Conservation (phyloP, 2,888 invertebrate genomes). For the Thysanoteuthis rhombus region DNA sequence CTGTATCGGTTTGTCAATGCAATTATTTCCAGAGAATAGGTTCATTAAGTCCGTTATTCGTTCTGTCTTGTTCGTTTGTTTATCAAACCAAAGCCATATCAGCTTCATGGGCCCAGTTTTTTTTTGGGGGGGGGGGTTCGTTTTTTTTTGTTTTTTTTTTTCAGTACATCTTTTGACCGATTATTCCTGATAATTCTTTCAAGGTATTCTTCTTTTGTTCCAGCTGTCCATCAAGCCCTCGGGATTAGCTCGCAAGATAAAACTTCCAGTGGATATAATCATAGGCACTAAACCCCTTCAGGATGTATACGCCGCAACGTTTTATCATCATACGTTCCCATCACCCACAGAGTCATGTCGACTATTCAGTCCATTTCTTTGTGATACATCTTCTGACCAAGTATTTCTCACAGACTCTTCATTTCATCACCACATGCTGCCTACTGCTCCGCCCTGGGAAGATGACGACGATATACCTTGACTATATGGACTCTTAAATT, state of each 20-base stretch:
- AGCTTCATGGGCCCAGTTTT: too few relatives aligned
- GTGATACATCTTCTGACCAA: conserved; percentile 52
- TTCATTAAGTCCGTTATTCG: too few relatives aligned
- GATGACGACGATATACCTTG: conserved; percentile 63
- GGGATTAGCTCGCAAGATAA: conserved; percentile 59
- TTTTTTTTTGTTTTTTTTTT: too few relatives aligned
- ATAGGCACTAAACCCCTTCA: conserved; percentile 58
- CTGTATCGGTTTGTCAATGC: too few relatives aligned
- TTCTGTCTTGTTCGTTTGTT: too few relatives aligned
- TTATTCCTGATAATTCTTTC: background rate
- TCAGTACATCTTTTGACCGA: too few relatives aligned
- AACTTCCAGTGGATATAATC: conserved; percentile 58
- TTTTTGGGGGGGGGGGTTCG: too few relatives aligned
- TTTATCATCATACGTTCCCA: conserved; percentile 58
- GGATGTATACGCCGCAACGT: conserved; percentile 47
- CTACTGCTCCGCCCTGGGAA: conserved; percentile 61
- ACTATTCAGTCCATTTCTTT: conserved; percentile 55
- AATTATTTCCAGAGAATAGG: too few relatives aligned
- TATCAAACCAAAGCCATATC: too few relatives aligned
- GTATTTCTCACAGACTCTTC: conserved; percentile 55
- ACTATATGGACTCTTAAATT: conserved; percentile 34
- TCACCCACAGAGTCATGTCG: conserved; percentile 51
- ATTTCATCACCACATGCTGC: conserved; percentile 55
- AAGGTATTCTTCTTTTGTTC: conserved; percentile 31
- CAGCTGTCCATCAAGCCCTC: conserved; percentile 61